These are phyloP conservation scores for Orthosia incerta DNA, from an alignment of 2,888 invertebrate genomes.

Conservation along the genomic window DNA sequence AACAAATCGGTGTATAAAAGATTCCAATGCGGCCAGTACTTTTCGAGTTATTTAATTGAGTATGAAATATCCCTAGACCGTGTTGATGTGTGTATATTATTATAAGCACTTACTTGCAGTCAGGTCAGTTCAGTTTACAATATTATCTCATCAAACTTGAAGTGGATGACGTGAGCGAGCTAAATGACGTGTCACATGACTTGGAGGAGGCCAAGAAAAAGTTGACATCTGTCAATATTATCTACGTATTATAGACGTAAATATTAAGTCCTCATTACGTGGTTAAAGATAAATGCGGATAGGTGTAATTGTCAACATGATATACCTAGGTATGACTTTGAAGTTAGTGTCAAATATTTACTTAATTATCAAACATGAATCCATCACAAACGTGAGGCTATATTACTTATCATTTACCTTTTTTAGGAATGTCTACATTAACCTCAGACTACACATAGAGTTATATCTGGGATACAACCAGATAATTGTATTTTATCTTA, in stretches of 20 bases:
- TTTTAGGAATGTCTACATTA: not conserved
- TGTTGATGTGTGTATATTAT: too few species aligned
- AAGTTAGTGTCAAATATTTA: slow-evolving; percentile 24
- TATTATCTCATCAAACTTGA: slow-evolving; percentile 15
- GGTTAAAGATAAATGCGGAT: slow-evolving; percentile 6
- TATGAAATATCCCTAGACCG: too few species aligned
- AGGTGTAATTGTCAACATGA: slow-evolving; percentile 12
- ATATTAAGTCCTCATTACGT: slow-evolving; percentile 21
- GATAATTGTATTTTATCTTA: not conserved
- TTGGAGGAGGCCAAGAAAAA: slow-evolving; percentile 19
- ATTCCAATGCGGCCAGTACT: too few species aligned
- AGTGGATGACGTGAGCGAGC: not conserved
- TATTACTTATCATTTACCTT: not conserved
- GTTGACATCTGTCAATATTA: slow-evolving; percentile 10
- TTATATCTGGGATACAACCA: not conserved
- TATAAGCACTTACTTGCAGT: not conserved
- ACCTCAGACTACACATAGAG: too few species aligned
- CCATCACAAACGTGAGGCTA: slow-evolving; percentile 10
- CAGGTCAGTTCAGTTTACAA: not conserved
- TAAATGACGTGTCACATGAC: slow-evolving; percentile 15
- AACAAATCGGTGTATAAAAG: too few species aligned
- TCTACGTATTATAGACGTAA: slow-evolving; percentile 31
- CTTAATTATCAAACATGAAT: slow-evolving; percentile 17
- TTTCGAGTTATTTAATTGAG: too few species aligned
- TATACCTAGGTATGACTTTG: slow-evolving; percentile 6